Conservation (phyloP, 23 tunicate genomes). For the Trididemnum clinides region DNA sequence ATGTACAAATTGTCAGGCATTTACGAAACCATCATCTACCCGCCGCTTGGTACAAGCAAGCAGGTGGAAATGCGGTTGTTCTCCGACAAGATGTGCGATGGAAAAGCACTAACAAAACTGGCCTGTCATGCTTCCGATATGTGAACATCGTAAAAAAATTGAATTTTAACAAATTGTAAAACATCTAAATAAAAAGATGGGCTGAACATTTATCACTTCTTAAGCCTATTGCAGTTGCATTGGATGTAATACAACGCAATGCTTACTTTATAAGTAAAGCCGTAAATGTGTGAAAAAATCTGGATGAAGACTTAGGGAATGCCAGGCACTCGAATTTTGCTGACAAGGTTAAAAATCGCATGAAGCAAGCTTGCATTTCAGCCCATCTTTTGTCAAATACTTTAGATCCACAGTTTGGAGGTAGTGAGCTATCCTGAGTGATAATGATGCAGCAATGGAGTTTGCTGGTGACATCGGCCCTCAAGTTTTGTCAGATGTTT, state of each 20-base stretch:
- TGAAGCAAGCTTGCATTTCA: conserved; percentile 14
- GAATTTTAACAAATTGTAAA: not conserved
- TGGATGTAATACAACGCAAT: not conserved
- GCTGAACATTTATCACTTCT: not conserved
- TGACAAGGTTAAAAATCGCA: not conserved
- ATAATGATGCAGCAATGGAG: not conserved
- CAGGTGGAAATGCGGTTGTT: not conserved
- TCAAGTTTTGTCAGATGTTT: not conserved
- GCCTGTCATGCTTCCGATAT: not conserved
- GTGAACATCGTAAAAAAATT: conserved; percentile 1
- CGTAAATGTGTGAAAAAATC: not conserved
- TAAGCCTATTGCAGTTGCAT: not conserved
- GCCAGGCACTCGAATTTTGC: not conserved
- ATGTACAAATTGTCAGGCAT: not conserved
- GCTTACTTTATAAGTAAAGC: not conserved
- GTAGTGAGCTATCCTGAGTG: not conserved
- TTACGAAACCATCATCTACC: not conserved
- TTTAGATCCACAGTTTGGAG: not conserved
- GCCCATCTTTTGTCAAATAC: conserved; percentile 5
- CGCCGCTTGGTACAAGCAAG: conserved; percentile 15
- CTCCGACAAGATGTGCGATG: conserved; percentile 23
- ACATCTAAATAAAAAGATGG: not conserved
- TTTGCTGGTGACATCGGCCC: not conserved
- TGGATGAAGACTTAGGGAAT: not conserved
- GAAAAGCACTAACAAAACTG: not conserved